phyloP scores from a whole-genome alignment of 2,113 vertebrate species.

The Elachura formosa region DNA sequence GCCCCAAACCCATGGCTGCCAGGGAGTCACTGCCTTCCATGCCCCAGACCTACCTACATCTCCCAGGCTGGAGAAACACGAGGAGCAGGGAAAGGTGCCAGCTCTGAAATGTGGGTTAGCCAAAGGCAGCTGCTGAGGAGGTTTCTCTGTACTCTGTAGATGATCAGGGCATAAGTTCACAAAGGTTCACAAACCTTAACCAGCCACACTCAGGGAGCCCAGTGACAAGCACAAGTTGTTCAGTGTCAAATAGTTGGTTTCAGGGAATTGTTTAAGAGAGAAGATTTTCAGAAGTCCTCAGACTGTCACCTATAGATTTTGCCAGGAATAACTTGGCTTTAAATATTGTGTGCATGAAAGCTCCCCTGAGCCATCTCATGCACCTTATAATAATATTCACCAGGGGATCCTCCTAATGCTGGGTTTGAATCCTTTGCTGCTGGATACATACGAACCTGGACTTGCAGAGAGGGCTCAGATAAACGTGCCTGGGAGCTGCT shows the following conservation, averaged over 20 bases:
- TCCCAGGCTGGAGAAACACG: neutral
- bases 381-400: conserved; percentile 22
- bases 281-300: neutral
- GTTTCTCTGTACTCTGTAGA: neutral
- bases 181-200: neutral
- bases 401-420: neutral
- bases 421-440: neutral
- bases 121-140: neutral
- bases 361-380: neutral
- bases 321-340: neutral
- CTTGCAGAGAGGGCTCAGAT: neutral
- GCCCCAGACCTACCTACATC: neutral
- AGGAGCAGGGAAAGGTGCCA: neutral
- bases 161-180: too few species aligned
- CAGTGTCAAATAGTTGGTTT: neutral
- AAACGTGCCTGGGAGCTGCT: neutral
- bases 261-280: neutral
- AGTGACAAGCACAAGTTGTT: neutral
- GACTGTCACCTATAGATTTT: neutral
- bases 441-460: neutral
- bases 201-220: rapidly evolving
- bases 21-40: neutral
- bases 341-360: neutral
- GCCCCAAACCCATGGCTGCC: neutral
- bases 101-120: neutral